phyloP scores from a whole-genome alignment of 2,113 vertebrate genomes.

The Haliaeetus leucogaster region DNA sequence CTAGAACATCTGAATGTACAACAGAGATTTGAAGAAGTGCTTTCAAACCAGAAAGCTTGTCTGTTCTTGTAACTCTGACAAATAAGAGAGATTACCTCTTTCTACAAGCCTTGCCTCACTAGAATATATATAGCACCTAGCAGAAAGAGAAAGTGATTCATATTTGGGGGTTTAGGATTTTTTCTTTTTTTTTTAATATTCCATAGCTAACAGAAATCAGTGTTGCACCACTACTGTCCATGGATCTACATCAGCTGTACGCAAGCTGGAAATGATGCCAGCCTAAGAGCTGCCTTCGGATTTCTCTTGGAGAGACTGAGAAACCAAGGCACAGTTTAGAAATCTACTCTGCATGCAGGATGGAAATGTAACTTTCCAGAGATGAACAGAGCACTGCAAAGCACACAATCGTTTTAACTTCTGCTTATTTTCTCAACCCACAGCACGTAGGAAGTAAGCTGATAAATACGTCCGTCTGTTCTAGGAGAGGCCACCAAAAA shows the following conservation, averaged over 20 bases:
- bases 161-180: too few species aligned
- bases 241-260: neutral
- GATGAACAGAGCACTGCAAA: neutral
- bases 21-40: neutral
- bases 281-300: neutral
- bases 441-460: neutral
- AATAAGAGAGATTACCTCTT: neutral
- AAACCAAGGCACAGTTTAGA: neutral
- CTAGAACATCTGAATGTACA: neutral
- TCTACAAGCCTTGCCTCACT: neutral
- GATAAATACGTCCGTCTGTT: neutral
- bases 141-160: neutral
- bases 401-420: neutral
- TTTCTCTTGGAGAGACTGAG: neutral
- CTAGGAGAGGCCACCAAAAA: neutral
- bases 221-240: neutral
- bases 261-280: neutral
- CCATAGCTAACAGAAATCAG: neutral
- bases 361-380: neutral
- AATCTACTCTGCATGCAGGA: fast-evolving
- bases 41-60: neutral
- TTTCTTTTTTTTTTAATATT: neutral
- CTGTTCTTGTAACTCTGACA: neutral
- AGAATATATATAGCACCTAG: neutral
- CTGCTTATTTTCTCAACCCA: neutral